phyloP scores from a whole-genome alignment of 2,797 vertebrate genomes.

The Siniperca undulata region DNA sequence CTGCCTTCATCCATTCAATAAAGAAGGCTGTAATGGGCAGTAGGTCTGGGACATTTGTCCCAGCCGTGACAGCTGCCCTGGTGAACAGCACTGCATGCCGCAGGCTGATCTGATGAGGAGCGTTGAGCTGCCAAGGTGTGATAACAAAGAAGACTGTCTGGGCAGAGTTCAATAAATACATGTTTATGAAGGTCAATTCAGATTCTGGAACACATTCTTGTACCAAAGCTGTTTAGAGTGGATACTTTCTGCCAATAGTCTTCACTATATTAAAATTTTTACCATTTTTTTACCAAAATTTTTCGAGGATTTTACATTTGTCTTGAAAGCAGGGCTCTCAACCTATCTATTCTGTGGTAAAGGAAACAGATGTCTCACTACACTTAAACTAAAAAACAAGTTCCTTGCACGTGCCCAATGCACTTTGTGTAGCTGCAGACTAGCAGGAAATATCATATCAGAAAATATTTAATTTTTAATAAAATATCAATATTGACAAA shows the following conservation, averaged over 20 bases:
- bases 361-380: not conserved
- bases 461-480: not conserved
- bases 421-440: not conserved
- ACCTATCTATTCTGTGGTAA: not conserved
- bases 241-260: not conserved
- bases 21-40: conserved; percentile 58
- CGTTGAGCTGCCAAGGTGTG: conserved; percentile 48
- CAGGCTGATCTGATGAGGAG: conserved; percentile 65
- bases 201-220: conserved; percentile 15
- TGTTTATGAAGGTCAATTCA: conserved; percentile 24
- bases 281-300: not conserved
- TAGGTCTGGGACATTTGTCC: conserved; percentile 62
- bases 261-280: not conserved
- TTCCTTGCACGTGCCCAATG: not conserved
- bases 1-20: conserved; percentile 62
- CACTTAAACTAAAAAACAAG: not conserved
- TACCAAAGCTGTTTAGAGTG: not conserved
- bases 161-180: conserved; percentile 48
- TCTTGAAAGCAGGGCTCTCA: not conserved
- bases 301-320: not conserved
- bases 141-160: conserved; percentile 51
- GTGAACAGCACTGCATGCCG: conserved; percentile 63
- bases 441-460: not conserved
- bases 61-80: conserved; percentile 71
- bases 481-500: not conserved